A percentile compares a stretch with the other conserved stretches of the same genome.
Evolutionary conservation across 2,113 vertebrate genomes (phyloP).

Genomic region (Cyprinus carpio): DNA sequence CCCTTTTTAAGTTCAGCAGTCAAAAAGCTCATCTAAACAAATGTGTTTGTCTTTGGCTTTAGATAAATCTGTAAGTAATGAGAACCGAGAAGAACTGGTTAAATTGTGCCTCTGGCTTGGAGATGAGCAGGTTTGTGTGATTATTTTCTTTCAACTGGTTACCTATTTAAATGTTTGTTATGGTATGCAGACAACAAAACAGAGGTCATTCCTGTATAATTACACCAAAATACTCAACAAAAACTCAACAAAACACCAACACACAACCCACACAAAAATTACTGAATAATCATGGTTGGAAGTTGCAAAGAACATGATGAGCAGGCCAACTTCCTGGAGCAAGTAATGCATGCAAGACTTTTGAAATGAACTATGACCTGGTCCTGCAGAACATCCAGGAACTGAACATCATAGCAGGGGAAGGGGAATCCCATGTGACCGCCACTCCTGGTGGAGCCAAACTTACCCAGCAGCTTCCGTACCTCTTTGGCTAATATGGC

Average conservation of each 20-base stretch:
- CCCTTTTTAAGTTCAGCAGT: background rate
- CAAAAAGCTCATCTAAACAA: background rate
- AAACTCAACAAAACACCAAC: too few relatives aligned
- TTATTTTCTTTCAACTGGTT: background rate
- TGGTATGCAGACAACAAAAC: background rate
- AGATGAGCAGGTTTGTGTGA: slow-evolving; percentile 74
- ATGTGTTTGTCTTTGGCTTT: slow-evolving; percentile 19
- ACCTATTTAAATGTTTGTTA: background rate
- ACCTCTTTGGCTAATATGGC: slow-evolving; percentile 82
- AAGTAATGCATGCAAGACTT: slow-evolving; percentile 15
- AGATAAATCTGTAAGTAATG: slow-evolving; percentile 45
- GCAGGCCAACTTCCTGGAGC: background rate
- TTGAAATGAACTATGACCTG: slow-evolving; percentile 83
- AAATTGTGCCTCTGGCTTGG: slow-evolving; percentile 78
- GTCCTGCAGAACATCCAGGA: slow-evolving; percentile 81
- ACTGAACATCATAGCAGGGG: slow-evolving; percentile 82
- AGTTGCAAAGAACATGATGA: slow-evolving; percentile 52
- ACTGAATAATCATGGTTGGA: slow-evolving; percentile 87
- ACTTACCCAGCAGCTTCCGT: slow-evolving; percentile 71
- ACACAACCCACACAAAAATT: slow-evolving; percentile 79
- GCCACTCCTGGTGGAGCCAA: slow-evolving; percentile 70
- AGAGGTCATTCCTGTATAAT: background rate
- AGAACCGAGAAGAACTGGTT: slow-evolving; percentile 63
- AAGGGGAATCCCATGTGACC: slow-evolving; percentile 74
- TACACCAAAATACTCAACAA: background rate